A percentile compares a stretch with the other conserved stretches of the same genome.
phyloP scores from a whole-genome alignment of 2,113 vertebrate genomes.

The Scopus umbretta region DNA sequence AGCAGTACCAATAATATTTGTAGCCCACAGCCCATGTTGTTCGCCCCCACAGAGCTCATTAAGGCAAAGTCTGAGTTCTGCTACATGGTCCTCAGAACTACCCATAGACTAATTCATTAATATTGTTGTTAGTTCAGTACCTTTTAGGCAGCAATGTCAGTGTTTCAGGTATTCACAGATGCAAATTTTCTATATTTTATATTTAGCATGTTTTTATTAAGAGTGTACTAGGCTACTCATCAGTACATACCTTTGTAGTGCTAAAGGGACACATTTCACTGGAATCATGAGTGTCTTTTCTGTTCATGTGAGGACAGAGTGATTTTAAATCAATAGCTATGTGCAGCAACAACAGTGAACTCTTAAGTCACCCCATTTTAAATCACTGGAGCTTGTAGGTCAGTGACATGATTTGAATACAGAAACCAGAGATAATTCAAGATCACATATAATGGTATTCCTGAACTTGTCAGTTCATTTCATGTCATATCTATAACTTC shows the following conservation, averaged over 20 bases:
- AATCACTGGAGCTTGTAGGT: background rate
- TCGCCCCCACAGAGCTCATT: background rate
- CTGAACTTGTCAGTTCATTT: background rate
- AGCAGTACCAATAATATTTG: background rate
- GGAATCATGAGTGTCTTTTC: background rate
- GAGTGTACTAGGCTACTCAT: background rate
- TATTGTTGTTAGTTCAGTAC: background rate
- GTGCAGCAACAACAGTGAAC: background rate
- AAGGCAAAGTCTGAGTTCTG: background rate
- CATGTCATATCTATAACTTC: background rate
- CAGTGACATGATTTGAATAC: background rate
- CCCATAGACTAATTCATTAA: background rate
- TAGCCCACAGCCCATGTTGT: rapidly evolving
- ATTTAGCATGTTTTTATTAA: background rate
- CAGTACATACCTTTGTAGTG: background rate
- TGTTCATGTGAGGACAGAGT: background rate
- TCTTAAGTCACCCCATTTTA: background rate
- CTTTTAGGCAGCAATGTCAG: background rate
- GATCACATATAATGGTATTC: background rate
- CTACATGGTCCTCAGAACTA: background rate
- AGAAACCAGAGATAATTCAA: background rate
- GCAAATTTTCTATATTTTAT: background rate
- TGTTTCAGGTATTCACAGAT: background rate
- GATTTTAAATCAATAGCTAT: background rate
- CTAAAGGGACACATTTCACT: background rate